Conservation (phyloP, 2,113 vertebrate species). For the Axis porcinus region DNA sequence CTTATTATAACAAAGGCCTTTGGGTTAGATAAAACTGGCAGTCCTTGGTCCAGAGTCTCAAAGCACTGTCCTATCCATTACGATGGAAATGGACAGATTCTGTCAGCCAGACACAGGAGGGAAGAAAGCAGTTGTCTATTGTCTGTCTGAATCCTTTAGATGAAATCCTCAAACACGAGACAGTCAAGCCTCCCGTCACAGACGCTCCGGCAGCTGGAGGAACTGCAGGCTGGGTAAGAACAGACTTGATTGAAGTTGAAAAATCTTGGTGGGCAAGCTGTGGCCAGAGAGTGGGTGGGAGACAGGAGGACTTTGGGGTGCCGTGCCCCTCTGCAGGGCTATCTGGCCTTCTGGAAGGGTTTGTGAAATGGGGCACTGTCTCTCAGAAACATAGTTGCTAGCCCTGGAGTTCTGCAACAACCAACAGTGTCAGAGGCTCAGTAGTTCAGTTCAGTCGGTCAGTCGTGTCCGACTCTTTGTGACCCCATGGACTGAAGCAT, state of each 20-base stretch:
- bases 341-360: background rate
- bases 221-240: background rate
- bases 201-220: fast-evolving
- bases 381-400: background rate
- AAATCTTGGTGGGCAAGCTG: background rate
- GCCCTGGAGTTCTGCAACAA: background rate
- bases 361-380: background rate
- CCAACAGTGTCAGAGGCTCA: background rate
- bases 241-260: background rate
- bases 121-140: background rate
- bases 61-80: background rate
- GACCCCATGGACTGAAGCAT: too few species aligned
- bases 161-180: background rate
- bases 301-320: background rate
- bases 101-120: background rate
- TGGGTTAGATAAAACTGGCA: background rate
- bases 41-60: background rate
- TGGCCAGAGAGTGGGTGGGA: background rate
- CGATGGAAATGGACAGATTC: background rate
- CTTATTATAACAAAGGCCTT: background rate
- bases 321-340: background rate
- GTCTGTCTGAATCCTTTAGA: background rate
- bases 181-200: background rate
- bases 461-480: too few species aligned
- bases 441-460: background rate